Evolutionary conservation across 2,797 vertebrate species (phyloP), one percentile per base, ranked within the genome.

Genomic region (Notolabrus celidotus): DNA sequence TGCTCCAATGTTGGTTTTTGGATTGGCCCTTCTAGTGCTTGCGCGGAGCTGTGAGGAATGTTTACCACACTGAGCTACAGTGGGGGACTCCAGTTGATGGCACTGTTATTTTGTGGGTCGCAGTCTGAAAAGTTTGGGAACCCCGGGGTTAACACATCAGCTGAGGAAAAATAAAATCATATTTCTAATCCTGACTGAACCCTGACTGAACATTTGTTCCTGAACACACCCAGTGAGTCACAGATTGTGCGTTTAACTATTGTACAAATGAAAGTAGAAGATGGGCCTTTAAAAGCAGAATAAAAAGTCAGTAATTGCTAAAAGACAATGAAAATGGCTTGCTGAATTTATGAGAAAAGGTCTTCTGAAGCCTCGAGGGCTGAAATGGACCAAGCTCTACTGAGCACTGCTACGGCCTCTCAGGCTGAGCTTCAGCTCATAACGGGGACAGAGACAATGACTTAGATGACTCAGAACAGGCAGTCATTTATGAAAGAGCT

Each of bases 241-340:
- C 47, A 69, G 52, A 45, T 25, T 64, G 42, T 51, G 63, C 29
- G 19, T 68, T 60, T 33, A 57, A 80, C 42, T 43, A 63, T 51
- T 53, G 45, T 15, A 27, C 23, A n/a, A 34, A 2, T 17, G 5
- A 58, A 33, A 55, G 43, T 25, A 68, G 42, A 59, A 45, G 46
- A 58, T 9, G 5, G 25, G 27, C 31, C 55, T 62, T 74, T 65
- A 58, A 68, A 74, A 57, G 52, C 54, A 56, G 60, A 56, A 65
- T 57, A 29, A 54, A 61, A 76, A 74, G 63, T 74, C 57, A 59
- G 60, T 72, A 66, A 81, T 70, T 69, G 68, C 76, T 42, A 25
- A 54, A 59, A 65, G 49, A 54, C 70, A 71, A 64, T 64, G 59
- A 59, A 66, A 75, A 42, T 20, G 34, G 43, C 22, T 46, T 49